Evolutionary conservation across 2,888 invertebrate species (phyloP), one percentile per base, ranked within the genome.

Genomic region (Scaeva pyrastri): DNA sequence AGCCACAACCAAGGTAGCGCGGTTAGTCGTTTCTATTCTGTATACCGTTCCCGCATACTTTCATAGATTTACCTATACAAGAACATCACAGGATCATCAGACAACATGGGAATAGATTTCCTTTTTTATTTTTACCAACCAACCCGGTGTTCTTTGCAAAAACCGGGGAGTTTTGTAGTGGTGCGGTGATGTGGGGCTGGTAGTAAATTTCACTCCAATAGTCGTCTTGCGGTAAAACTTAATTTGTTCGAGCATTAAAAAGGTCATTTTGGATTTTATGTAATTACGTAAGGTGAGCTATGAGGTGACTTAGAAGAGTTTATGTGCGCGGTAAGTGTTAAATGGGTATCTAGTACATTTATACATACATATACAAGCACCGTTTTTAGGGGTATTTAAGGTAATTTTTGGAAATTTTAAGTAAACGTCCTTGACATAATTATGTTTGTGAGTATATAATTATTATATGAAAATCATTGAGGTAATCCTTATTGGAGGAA

Each of bases 191-290:
- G 16, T 52, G 50, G 62, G 58, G 79, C 56, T 62, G 78, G 72
- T 76, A 68, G 74, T 86, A 82, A 71, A 82, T 82, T 86, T 74
- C 31, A 62, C 56, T 56, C 48, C 80, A 68, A 81, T 81, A 82
- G 77, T 52, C 74, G 74, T 86, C 77, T 82, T 86, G 86, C 66
- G 86, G 78, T 70, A 41, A 86, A 76, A 82, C 88, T 84, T 84
- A 87, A 87, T 88, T 87, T 88, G 88, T 84, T 88, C 60, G 68
- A 58, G 86, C 81, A 87, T 87, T 88, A 88, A 88, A 84, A 86
- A 84, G 78, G 84, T 72, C 84, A 86, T 79, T 88, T 84, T 50
- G 82, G 74, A 74, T 82, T 87, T 82, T 80, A 82, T 87, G 77
- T 77, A 81, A 86, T 74, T 82, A 62, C 81, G 76, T 68, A 76